Base-by-base conservation (phyloP, 2,113 vertebrate species). In the Elachura formosa region DNA sequence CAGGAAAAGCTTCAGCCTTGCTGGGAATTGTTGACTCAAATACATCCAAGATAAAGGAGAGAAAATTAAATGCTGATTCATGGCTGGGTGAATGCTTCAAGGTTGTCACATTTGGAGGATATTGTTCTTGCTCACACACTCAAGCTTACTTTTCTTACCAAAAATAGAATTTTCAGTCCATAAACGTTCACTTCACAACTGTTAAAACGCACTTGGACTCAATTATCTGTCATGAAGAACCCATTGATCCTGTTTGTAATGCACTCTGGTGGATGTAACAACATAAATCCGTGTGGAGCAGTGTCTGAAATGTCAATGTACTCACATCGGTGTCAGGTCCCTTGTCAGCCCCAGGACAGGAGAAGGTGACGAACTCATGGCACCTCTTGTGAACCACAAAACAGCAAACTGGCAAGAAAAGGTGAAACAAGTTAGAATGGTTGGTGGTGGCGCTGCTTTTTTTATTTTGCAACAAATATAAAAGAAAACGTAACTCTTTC, bases 351-450 rank as follows among this genome's bases (percentile, higher is more conserved):
- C 99, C 99, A 3, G 99, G 99, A 87, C 99, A 99, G 71, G 97
- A 98, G 97, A 99, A 99, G 40, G 99, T 99, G 96, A 99, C 99
- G 11, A 99, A 98, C 91, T 99, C 99, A 99, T 99, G 99, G 98
- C 99, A 99, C 89, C 99, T 98, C 98, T 99, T 99, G 91, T 99
- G 99, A 96, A 99, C 99, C 98, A 99, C 99, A 93, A 99, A 99
- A 96, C 99, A 99, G 98, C 99, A 99, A 98, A 99, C 99, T 99
- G 97, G 71, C 72, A 56, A 95, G 76, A 94, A 78, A 96, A 86
- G 33, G 46, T 77, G 71, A 97, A 94, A 40, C 10, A 23, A 17
- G 82, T 98, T 95, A 98, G 87, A 74, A 52, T 5, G 25, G 12
- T 31, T 13, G 40, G 0, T 36, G 14, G 8, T 12, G 7, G 8